Base-by-base conservation (phyloP, 1,140 invertebrate species). In the Palaemon carinicauda region DNA sequence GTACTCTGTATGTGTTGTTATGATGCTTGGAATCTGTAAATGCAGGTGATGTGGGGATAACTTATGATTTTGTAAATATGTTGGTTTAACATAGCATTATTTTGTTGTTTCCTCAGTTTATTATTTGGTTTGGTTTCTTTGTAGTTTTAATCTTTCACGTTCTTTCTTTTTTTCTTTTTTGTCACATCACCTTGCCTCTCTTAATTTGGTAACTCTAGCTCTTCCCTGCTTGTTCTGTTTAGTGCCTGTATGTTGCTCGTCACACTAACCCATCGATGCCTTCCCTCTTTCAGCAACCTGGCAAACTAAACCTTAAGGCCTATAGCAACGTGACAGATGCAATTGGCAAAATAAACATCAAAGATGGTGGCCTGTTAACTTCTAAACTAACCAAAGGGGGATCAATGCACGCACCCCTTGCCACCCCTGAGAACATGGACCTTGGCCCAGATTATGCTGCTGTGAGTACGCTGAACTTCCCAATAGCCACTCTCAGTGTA, bases 271-370 rank as follows among this genome's bases (percentile, higher is more conserved):
- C 60, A 88, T 73, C 79, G 78, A 87, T 79, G 80, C 90, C 73
- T 85, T 88, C 81, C 73, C 90, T 75, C 88, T 92, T 92, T 75
- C 91, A 95, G 93, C 96, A 96, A 94, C 96, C 96, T 10, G 96
- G 96, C 75, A 97, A 97, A 93, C 93, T 97, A 89, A 96, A 97
- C 91, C 93, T 97, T 92, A 97, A 96, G 91, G 96, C 96, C 91
- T 97, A 95, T 92, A 95, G 96, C 29, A 94, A 96, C 90, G 96
- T 97, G 19, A 96, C 96, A 88, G 96, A 97, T 91, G 96, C 96
- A n/a, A 94, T 95, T 90, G 94, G 94, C 53, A 92, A 95, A 90
- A 95, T 96, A 94, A 95, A 94, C 90, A 93, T 96, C 87, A 93
- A 92, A 65, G 93, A 93, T 50, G 88, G 77, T 31, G 81, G 80